Evolutionary conservation across 2,113 vertebrate species (phyloP).

Genomic region (Echinops telfairi): DNA sequence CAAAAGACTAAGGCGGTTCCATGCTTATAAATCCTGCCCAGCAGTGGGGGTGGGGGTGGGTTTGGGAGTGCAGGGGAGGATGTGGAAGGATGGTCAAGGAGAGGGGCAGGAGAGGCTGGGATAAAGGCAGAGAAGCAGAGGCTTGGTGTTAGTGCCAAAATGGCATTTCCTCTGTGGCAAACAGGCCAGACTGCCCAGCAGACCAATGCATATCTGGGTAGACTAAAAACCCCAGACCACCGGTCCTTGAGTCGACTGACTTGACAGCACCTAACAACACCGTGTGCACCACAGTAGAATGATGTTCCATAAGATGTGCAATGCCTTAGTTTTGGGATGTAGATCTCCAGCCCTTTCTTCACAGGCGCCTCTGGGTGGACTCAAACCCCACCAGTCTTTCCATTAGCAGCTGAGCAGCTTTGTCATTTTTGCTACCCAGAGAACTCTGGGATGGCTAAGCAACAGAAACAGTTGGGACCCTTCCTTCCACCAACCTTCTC

Average conservation of each 20-base stretch:
- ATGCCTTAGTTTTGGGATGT: background rate
- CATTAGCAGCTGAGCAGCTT: background rate
- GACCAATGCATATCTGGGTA: background rate
- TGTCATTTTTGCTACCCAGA: background rate
- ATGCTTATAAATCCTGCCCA: constrained; percentile 63
- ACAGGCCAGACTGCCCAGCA: background rate
- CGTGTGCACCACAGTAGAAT: background rate
- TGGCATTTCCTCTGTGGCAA: background rate
- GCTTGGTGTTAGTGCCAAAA: background rate
- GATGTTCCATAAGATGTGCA: background rate
- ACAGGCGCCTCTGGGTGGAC: background rate
- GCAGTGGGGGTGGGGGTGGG: constrained; percentile 37
- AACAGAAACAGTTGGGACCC: background rate
- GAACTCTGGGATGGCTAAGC: background rate
- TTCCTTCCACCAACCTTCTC: background rate
- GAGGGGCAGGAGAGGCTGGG: background rate
- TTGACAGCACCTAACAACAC: background rate
- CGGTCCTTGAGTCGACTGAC: background rate
- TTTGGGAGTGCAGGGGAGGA: constrained; percentile 3
- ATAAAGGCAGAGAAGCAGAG: background rate
- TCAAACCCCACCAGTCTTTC: background rate
- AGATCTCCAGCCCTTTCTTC: background rate
- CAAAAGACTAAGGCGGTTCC: constrained; percentile 73
- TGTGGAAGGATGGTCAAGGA: background rate
- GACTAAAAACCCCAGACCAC: background rate